Evolutionary conservation across 2,797 vertebrate genomes (phyloP).

Genomic region (Chrysolophus pictus): DNA sequence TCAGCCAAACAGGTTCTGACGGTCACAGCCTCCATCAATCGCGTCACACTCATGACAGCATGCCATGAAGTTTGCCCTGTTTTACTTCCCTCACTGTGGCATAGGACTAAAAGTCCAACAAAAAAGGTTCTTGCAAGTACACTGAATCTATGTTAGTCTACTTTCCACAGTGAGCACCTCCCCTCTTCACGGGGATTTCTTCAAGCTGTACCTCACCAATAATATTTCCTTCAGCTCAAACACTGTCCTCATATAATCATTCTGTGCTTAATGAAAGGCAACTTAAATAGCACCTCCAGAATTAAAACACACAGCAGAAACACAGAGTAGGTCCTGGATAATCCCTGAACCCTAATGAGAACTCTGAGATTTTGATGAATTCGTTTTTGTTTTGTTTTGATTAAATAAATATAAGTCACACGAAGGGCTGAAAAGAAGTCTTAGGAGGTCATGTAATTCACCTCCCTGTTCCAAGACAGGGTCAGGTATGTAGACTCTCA

Average conservation of each 20-base stretch:
- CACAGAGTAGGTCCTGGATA: neutral
- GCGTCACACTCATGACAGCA: accelerated
- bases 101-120: neutral
- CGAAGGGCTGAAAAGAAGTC: neutral
- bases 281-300: neutral
- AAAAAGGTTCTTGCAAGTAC: neutral
- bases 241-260: neutral
- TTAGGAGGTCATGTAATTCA: neutral
- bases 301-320: neutral
- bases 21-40: neutral
- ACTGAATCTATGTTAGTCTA: neutral
- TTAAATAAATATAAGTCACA: conserved; percentile 10
- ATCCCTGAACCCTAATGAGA: conserved; percentile 34
- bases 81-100: neutral
- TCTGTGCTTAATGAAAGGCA: neutral
- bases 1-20: neutral
- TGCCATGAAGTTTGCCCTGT: accelerated
- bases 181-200: neutral
- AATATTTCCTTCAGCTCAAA: neutral
- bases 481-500: neutral
- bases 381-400: neutral
- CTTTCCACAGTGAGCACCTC: neutral
- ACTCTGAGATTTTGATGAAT: conserved; percentile 48
- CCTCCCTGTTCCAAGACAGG: neutral
- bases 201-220: neutral